A percentile compares a stretch with the other conserved stretches of the same genome.
These are phyloP conservation scores for Meleagris gallopavo DNA, from an alignment of 2,113 vertebrate genomes.

Conservation along the genomic window DNA sequence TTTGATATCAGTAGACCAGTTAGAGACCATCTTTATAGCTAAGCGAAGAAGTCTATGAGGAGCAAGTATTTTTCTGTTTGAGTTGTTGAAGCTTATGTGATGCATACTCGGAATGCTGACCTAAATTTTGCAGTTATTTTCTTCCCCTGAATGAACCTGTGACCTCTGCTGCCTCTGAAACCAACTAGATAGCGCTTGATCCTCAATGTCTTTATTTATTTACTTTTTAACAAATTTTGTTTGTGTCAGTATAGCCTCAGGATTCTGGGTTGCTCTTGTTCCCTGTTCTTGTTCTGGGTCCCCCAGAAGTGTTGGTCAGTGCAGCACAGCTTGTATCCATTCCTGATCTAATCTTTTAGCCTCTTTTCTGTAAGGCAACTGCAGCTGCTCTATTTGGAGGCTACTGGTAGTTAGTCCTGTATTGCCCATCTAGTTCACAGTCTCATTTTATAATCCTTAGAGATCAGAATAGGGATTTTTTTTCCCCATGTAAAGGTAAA, in stretches of 20 bases:
- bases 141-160: not conserved
- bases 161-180: not conserved
- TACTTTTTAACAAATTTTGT: not conserved
- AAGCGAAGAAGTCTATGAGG: not conserved
- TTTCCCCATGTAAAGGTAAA: rapidly evolving
- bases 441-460: not conserved
- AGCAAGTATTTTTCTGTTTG: not conserved
- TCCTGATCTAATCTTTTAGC: not conserved
- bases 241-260: not conserved
- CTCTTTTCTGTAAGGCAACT: not conserved
- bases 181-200: not conserved
- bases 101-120: not conserved
- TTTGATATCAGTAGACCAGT: not conserved
- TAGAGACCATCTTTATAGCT: not conserved
- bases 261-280: not conserved
- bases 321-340: not conserved
- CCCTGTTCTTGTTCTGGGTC: not conserved
- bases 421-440: not conserved
- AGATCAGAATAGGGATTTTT: not conserved
- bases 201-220: not conserved
- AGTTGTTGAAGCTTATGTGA: not conserved
- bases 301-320: not conserved
- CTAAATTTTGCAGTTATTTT: not conserved
- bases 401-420: not conserved
- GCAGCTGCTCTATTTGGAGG: not conserved